Base-by-base conservation (phyloP, 2,113 vertebrate genomes). In the Pyrgilauda ruficollis region DNA sequence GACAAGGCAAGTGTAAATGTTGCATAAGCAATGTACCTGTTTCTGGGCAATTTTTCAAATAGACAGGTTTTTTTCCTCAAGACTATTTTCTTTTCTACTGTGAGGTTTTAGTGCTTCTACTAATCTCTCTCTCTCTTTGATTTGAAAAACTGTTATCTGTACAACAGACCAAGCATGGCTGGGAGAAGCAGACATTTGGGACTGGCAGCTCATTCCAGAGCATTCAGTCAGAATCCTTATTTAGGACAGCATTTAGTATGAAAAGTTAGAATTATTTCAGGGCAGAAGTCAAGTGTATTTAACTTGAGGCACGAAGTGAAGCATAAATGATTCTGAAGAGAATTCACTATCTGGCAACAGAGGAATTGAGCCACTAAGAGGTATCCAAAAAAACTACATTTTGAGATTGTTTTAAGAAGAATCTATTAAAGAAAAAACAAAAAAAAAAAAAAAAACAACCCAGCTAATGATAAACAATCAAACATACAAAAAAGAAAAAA, bases 61-160 rank as follows among this genome's bases (percentile, higher is more conserved):
- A 39, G 10, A 31, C 39, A 19, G 17, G 12, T 56, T 35, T 49
- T 58, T 28, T 35, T 7, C 27, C 13, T 26, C 75, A 87, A 74
- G 35, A 82, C 62, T 56, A 56, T 52, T 87, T 84, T 89, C 39
- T 64, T 93, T 84, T 66, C 31, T 59, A 75, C 52, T 5, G 7
- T 58, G 73, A 78, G 30, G 7, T 87, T 93, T 81, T 75, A 50
- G n/a, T 90, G 41, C 61, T 90, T 72, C 52, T 92, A 37, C 7
- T 70, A 90, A 79, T 91, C 67, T 93, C 39, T 41, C 39, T 39
- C 30, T 41, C 14, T 56, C 55, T 92, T 78, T 56, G 52, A 73
- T 90, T 83, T 49, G 31, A 84, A 91, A 84, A 77, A 4, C 33
- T 84, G 52, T 35, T 13, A 93, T 74, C 61, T 84, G 52, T 91